A percentile compares a stretch with the other conserved stretches of the same genome.
phyloP scores from a whole-genome alignment of 2,888 invertebrate species.

The Helicoverpa assulta region DNA sequence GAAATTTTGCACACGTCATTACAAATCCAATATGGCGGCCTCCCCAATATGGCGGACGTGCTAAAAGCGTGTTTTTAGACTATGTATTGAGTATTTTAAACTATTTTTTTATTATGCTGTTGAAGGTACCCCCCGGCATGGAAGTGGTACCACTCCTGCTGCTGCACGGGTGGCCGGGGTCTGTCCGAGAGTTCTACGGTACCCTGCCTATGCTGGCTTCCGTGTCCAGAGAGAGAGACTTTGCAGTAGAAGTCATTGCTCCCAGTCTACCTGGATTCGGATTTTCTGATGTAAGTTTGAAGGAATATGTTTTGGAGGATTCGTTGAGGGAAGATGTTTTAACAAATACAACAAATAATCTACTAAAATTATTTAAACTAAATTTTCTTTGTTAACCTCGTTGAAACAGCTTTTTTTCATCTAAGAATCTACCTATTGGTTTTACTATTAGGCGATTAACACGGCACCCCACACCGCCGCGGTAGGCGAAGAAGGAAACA shows the following conservation, averaged over 20 bases:
- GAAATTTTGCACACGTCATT: no score
- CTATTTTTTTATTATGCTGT: neutral
- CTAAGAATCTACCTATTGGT: no score
- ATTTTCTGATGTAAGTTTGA: constrained; percentile 66
- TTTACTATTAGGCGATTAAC: no score
- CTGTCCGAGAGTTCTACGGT: constrained; percentile 92
- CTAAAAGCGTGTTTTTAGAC: no score
- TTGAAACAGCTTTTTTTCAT: no score
- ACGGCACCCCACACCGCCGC: no score
- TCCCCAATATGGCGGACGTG: no score
- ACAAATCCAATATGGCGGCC: no score
- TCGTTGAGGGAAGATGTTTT: neutral
- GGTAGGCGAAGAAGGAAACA: no score
- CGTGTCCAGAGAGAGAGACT: constrained; percentile 32
- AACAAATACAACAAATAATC: neutral
- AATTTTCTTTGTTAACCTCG: no score
- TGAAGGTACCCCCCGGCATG: constrained; percentile 32
- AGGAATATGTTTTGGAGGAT: neutral
- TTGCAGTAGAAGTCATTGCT: constrained; percentile 64
- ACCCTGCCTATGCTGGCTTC: constrained; percentile 50
- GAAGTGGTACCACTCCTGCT: constrained; percentile 84
- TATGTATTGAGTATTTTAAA: no score
- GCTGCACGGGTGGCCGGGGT: constrained; percentile 95
- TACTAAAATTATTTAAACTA: no score
- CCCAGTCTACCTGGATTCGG: constrained; percentile 69